Percentiles rank a stretch among this genome's conserved stretches.
These are phyloP conservation scores for Cerastis rubricosa DNA, from an alignment of 2,888 invertebrate species.

Conservation along the genomic window DNA sequence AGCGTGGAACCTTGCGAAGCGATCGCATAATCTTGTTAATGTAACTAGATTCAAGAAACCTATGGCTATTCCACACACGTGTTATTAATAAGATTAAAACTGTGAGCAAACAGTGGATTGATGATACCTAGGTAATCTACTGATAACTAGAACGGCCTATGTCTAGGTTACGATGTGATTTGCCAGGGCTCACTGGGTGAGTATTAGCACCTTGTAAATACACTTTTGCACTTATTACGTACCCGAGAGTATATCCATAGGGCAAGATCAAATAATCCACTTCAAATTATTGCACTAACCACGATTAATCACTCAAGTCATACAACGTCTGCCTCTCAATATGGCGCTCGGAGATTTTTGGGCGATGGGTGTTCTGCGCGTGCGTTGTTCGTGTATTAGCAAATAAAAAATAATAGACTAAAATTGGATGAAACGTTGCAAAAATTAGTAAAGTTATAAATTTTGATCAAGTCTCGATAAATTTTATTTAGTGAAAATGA, in stretches of 20 bases:
- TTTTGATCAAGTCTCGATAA: conserved; percentile 70
- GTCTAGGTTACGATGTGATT: conserved; percentile 91
- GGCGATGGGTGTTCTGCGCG: conserved; percentile 90
- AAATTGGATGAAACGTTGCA: conserved; percentile 73
- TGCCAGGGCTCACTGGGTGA: conserved; percentile 77
- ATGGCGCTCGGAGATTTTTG: conserved; percentile 93
- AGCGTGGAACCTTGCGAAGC: conserved; percentile 90
- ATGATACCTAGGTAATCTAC: conserved; percentile 91
- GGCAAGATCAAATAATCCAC: conserved; percentile 90
- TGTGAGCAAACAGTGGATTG: conserved; percentile 91
- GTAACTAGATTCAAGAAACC: conserved; percentile 95
- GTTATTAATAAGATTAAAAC: conserved; percentile 93
- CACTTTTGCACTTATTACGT: conserved; percentile 87
- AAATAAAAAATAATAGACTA: conserved; percentile 83
- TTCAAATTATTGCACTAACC: conserved; percentile 90
- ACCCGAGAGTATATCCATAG: conserved; percentile 91
- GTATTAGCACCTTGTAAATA: conserved; percentile 75
- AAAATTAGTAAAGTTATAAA: conserved; percentile 70
- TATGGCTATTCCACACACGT: conserved; percentile 92
- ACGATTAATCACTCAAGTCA: conserved; percentile 91
- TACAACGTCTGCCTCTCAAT: conserved; percentile 94
- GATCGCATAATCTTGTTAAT: conserved; percentile 94
- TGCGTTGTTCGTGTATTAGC: conserved; percentile 88
- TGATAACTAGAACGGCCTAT: conserved; percentile 92
- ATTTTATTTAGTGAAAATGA: conserved; percentile 74